Conservation (phyloP, 1,140 invertebrate genomes). For the Eurosta solidaginis region DNA sequence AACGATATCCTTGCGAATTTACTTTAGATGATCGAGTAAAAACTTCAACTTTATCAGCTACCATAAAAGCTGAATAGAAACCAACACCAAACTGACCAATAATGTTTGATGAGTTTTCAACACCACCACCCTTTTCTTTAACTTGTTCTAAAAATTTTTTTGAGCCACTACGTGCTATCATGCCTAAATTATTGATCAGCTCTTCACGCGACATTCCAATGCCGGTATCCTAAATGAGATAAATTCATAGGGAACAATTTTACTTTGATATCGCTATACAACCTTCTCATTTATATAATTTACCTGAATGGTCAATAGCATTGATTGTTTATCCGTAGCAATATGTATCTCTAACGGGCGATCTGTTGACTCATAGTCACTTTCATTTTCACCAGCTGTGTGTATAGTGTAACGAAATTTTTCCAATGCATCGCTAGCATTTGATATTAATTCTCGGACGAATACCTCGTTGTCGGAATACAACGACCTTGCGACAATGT, state of each 20-base stretch:
- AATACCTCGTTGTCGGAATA: conserved; percentile 99
- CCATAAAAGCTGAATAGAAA: conserved; percentile 97
- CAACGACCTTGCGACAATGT: conserved; percentile 95
- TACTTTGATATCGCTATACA: neutral
- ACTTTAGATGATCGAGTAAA: conserved; percentile 73
- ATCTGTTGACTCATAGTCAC: conserved; percentile 62
- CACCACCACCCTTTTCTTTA: conserved; percentile 69
- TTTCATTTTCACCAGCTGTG: conserved; percentile 58
- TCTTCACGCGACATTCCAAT: conserved; percentile 95
- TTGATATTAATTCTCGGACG: conserved; percentile 93
- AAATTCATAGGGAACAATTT: too few relatives aligned
- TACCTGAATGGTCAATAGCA: conserved; percentile 85
- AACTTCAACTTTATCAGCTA: conserved; percentile 92
- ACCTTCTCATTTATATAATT: neutral
- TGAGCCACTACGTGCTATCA: conserved; percentile 93
- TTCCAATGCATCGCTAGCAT: conserved; percentile 95
- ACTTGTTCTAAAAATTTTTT: conserved; percentile 90
- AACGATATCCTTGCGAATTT: conserved; percentile 75
- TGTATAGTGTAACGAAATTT: conserved; percentile 82
- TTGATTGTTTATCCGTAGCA: conserved; percentile 82
- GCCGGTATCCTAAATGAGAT: conserved; percentile 84
- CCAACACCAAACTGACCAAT: conserved; percentile 99
- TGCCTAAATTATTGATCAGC: conserved; percentile 87
- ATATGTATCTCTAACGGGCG: conserved; percentile 85
- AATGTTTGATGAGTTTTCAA: conserved; percentile 73